Percentiles rank a stretch among this genome's conserved stretches.
These are phyloP conservation scores for Hippocampus zosterae DNA, from an alignment of 2,113 vertebrate species.

Conservation along the genomic window DNA sequence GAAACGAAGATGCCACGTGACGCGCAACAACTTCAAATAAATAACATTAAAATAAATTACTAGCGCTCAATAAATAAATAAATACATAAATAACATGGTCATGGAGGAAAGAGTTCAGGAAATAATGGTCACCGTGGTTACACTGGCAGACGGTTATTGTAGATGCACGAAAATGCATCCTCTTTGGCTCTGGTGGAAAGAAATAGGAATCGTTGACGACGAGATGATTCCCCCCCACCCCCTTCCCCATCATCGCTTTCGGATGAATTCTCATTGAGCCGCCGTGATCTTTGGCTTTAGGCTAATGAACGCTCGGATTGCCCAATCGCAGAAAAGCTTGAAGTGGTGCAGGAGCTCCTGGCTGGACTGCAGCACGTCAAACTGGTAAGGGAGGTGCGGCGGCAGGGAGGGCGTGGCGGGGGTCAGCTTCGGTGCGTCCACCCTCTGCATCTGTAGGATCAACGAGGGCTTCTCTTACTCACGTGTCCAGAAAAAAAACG, in stretches of 20 bases:
- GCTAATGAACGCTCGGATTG: constrained; percentile 70
- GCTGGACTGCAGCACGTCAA: constrained; percentile 69
- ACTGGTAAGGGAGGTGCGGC: constrained; percentile 50
- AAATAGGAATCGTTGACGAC: constrained; percentile 46
- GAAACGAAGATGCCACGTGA: constrained; percentile 47
- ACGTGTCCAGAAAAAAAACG: background rate
- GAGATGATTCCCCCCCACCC: too few relatives aligned
- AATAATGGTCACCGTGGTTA: constrained; percentile 29
- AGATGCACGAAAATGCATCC: constrained; percentile 46
- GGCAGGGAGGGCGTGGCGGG: constrained; percentile 60
- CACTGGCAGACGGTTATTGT: constrained; percentile 20
- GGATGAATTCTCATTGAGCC: constrained; percentile 47
- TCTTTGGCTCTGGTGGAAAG: constrained; percentile 41
- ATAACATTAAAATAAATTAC: constrained; percentile 77
- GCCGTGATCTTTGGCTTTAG: constrained; percentile 68
- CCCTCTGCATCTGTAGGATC: constrained; percentile 62
- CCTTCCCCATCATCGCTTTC: constrained; percentile 27
- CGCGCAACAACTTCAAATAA: constrained; percentile 64
- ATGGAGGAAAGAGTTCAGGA: constrained; percentile 42
- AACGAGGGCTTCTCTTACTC: background rate
- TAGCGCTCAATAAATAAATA: constrained; percentile 81
- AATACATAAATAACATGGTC: constrained; percentile 78
- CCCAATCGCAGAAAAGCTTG: constrained; percentile 76
- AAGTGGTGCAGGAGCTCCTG: constrained; percentile 76
- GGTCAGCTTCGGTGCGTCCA: constrained; percentile 59